Conservation (phyloP, 2,888 invertebrate genomes). For the Tenthredo notha region DNA sequence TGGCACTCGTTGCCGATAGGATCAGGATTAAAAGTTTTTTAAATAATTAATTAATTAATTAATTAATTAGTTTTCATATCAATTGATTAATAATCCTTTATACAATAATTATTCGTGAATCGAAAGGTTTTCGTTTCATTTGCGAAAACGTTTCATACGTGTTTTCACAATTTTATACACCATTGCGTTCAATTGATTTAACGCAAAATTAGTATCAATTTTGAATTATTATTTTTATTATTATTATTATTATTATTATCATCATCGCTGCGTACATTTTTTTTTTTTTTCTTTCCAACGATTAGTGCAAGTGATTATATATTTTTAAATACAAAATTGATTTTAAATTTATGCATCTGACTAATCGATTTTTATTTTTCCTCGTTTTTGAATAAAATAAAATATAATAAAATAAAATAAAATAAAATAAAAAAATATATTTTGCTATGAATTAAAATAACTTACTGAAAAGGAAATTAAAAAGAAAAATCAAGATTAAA, state of each 20-base stretch:
- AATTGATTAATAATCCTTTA: background rate
- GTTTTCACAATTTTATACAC: background rate
- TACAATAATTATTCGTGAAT: background rate
- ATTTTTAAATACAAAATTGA: background rate
- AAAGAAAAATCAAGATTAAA: background rate
- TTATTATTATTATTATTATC: background rate
- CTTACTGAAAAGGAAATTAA: background rate
- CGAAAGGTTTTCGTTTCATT: background rate
- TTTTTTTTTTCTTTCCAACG: background rate
- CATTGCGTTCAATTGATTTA: background rate
- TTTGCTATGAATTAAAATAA: background rate
- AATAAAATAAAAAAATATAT: background rate
- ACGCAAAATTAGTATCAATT: background rate
- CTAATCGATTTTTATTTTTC: background rate
- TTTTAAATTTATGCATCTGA: background rate
- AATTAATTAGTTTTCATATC: background rate
- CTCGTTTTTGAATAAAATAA: background rate
- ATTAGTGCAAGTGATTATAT: background rate
- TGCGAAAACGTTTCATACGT: background rate
- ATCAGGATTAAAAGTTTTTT: background rate
- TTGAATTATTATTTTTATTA: background rate
- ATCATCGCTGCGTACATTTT: background rate
- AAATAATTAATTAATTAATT: background rate
- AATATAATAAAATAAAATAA: background rate
- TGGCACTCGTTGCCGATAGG: conserved; percentile 6